Base-by-base conservation (phyloP, 2,797 vertebrate genomes). In the Ctenopoma kingsleyae region DNA sequence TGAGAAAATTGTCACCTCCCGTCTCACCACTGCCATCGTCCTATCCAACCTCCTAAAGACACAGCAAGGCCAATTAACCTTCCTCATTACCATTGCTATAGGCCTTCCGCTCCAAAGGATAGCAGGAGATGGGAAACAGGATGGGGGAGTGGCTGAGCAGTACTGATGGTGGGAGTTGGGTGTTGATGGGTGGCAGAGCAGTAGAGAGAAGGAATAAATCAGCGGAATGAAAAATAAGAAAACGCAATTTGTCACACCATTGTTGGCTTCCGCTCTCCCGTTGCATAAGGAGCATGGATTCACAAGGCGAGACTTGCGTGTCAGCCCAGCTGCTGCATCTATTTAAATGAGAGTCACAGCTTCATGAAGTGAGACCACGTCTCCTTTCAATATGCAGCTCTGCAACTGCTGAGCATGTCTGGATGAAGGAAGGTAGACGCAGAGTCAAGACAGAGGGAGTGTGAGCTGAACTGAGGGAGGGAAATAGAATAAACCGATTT, bases 241-340 rank as follows among this genome's bases (percentile, higher is more conserved):
- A 90, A 88, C 47, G 65, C 59, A 88, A 91, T 91, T 92, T 90
- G 86, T 89, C 79, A 84, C 83, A 72, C 67, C 76, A 70, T 87
- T 80, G 80, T 90, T 64, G 41, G 53, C 73, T 84, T 84, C 76
- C 76, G 60, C 67, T 71, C 67, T 64, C 59, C 60, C 51, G 52
- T 32, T 70, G 73, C 78, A 70, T 50, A 64, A 49, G 67, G 67
- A 72, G 85, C 75, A 49, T 8, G 73, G 82, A 69, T 75, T 71
- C 64, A 59, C 50, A 9, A 78, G 78, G 52, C 71, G 40, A 71
- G 35, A 69, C 82, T 67, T 32, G 85, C 35, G 69, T 76, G 74
- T 87, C 81, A 55, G 78, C 82, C 76, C 88, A 87, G 92, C 89
- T 86, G 90, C 88, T 73, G 85, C 81, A 25, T 80, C 85, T 82